Evolutionary conservation across 2,888 invertebrate genomes (phyloP).

Genomic region (Drosophila quinaria): DNA sequence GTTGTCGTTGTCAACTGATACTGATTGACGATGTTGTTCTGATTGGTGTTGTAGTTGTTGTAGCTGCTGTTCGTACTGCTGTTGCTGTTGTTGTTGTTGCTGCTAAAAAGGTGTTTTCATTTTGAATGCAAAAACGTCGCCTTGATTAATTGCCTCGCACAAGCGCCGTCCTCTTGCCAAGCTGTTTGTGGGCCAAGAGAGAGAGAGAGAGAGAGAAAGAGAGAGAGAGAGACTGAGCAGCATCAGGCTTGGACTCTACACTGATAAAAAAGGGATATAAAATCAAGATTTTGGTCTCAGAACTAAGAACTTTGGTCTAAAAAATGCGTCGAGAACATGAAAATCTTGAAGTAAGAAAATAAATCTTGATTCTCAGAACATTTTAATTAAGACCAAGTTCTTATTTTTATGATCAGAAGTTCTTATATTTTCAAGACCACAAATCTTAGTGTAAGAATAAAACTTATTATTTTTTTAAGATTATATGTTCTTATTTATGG

Average conservation of each 20-base stretch:
- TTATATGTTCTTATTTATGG: too few species aligned
- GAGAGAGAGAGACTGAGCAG: not conserved
- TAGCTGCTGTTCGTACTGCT: conserved; percentile 23
- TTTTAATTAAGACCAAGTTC: too few species aligned
- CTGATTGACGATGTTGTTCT: conserved; percentile 74
- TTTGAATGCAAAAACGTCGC: conserved; percentile 74
- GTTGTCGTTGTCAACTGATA: conserved; percentile 65
- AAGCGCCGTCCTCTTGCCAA: conserved; percentile 49
- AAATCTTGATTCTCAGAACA: too few species aligned
- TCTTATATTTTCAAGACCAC: too few species aligned
- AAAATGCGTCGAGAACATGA: too few species aligned
- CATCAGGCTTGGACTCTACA: conserved; percentile 34
- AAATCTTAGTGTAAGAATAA: too few species aligned
- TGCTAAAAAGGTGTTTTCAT: conserved; percentile 77
- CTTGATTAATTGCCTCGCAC: conserved; percentile 84
- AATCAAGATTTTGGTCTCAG: too few species aligned
- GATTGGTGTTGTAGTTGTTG: conserved; percentile 32
- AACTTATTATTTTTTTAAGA: too few species aligned
- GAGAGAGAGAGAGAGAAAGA: not conserved
- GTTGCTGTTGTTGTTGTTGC: conserved; percentile 43
- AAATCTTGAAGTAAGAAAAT: too few species aligned
- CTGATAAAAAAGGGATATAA: too few species aligned
- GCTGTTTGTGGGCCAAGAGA: conserved; percentile 7
- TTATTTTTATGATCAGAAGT: too few species aligned
- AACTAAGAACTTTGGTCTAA: too few species aligned